phyloP scores from a whole-genome alignment of 30 jellyfish, hydroid and myxozoan genomes.

The Turritopsis dohrnii region DNA sequence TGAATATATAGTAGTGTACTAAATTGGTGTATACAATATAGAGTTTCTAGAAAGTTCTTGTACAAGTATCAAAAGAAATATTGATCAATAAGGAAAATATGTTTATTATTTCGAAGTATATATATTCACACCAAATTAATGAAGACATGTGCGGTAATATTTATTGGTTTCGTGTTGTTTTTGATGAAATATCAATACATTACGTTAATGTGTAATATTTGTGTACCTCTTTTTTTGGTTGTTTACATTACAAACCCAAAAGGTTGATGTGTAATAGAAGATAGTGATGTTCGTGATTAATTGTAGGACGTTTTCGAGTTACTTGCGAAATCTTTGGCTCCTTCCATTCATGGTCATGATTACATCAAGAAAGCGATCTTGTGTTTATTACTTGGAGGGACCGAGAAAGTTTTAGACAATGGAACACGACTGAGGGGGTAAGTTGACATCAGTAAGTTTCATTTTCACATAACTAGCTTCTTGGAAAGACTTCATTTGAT shows the following conservation, averaged over 20 bases:
- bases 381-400: conserved; percentile 95
- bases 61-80: too few species aligned
- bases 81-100: too few species aligned
- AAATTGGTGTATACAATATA: too few species aligned
- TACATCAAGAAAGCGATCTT: conserved; percentile 93
- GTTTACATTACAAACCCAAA: conserved; percentile 4
- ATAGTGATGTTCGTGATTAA: background rate
- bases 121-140: too few species aligned
- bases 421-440: conserved; percentile 99
- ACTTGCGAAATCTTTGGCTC: conserved; percentile 89
- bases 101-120: too few species aligned
- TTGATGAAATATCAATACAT: too few species aligned
- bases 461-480: background rate
- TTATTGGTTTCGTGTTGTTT: too few species aligned
- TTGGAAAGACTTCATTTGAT: background rate
- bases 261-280: background rate
- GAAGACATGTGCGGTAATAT: too few species aligned
- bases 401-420: conserved; percentile 88
- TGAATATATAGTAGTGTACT: too few species aligned
- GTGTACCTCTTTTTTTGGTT: conserved; percentile 8
- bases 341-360: conserved; percentile 97
- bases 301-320: conserved; percentile 83
- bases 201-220: background rate
- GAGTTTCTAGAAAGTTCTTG: too few species aligned
- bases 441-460: background rate